Percentiles rank a stretch among this genome's conserved stretches.
Conservation (phyloP, 2,888 invertebrate species). For the Parnassius apollo region DNA sequence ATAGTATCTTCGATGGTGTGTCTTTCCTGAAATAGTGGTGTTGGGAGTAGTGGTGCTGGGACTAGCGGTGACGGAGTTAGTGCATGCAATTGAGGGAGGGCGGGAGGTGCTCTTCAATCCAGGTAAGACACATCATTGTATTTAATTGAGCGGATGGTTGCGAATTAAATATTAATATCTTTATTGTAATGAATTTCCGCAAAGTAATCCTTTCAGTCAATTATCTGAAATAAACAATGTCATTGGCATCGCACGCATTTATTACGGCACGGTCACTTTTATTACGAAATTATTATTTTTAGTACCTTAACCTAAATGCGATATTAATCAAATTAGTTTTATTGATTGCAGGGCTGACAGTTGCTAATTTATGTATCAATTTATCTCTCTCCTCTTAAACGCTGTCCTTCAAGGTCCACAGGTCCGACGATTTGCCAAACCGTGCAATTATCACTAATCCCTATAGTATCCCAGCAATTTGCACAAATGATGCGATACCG, state of each 20-base stretch:
- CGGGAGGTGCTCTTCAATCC: no score
- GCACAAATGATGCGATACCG: slow-evolving; percentile 58
- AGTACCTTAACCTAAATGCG: not conserved
- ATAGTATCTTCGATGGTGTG: no score
- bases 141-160: no score
- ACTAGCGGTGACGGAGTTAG: no score
- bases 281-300: not conserved
- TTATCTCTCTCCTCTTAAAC: slow-evolving; percentile 28
- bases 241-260: not conserved
- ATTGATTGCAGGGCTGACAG: slow-evolving; percentile 10
- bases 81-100: no score
- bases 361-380: slow-evolving; percentile 29
- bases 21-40: no score
- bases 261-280: not conserved
- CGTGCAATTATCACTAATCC: slow-evolving; percentile 68
- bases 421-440: slow-evolving; percentile 60
- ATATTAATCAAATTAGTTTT: slow-evolving; percentile 9
- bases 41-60: no score
- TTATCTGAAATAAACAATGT: no score
- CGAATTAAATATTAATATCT: no score
- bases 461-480: slow-evolving; percentile 65
- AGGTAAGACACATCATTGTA: no score
- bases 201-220: no score
- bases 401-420: slow-evolving; percentile 38
- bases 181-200: no score